These are phyloP conservation scores for Murina feae DNA, from an alignment of 2,113 vertebrate genomes.

Conservation along the genomic window DNA sequence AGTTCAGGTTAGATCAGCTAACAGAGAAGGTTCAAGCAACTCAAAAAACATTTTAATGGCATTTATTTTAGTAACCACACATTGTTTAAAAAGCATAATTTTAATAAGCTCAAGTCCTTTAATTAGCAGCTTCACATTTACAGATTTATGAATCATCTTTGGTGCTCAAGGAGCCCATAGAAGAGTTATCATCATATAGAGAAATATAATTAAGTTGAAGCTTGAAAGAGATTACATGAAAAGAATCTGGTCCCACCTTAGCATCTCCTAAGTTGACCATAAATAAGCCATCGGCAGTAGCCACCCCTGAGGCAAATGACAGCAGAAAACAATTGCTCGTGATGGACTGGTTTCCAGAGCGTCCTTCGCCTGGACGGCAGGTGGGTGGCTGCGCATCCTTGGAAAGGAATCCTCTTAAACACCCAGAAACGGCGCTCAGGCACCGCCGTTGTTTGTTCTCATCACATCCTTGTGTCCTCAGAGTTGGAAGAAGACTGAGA, in stretches of 20 bases:
- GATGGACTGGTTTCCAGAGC: not conserved
- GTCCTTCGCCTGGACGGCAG: not conserved
- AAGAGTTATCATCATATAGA: not conserved
- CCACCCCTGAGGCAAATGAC: not conserved
- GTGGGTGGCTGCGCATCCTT: not conserved
- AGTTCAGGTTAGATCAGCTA: not conserved
- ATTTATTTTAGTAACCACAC: conserved; percentile 42
- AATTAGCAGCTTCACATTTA: not conserved
- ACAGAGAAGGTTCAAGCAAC: not conserved
- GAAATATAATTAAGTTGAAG: not conserved
- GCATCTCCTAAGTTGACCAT: not conserved
- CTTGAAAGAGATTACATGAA: not conserved
- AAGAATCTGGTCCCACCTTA: not conserved
- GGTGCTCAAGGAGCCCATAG: not conserved
- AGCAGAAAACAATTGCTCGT: not conserved
- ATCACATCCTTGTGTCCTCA: conserved; percentile 78
- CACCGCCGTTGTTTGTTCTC: not conserved
- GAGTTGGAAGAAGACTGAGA: conserved; percentile 76
- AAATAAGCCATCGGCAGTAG: not conserved
- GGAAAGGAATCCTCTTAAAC: not conserved
- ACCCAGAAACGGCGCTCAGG: not conserved
- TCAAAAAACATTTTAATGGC: not conserved
- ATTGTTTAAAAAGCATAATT: not conserved
- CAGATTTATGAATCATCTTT: conserved; percentile 6
- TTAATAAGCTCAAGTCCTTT: not conserved